phyloP scores from a whole-genome alignment of 2,888 invertebrate species.

The Merodon equestris region DNA sequence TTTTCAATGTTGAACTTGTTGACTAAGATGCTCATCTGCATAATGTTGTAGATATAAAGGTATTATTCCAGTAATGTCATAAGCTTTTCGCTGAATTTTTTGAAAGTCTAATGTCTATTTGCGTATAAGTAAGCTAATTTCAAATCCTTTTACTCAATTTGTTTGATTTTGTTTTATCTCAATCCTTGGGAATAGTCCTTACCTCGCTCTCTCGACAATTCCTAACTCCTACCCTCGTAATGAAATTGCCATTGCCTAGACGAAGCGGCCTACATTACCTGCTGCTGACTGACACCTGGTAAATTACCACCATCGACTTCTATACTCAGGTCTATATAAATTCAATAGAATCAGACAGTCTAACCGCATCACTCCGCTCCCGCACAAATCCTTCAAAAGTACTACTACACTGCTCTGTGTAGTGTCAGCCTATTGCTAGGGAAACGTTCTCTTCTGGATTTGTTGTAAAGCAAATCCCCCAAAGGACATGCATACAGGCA shows the following conservation, averaged over 20 bases:
- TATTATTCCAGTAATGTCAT: no score
- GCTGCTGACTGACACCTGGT: conserved; percentile 25
- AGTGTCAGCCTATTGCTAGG: not conserved
- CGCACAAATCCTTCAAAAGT: conserved; percentile 10
- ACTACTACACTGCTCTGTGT: not conserved
- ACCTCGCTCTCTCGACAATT: no score
- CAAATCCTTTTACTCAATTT: no score
- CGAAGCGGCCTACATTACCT: not conserved
- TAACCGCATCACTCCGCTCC: not conserved
- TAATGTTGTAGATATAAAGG: no score
- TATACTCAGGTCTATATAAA: not conserved
- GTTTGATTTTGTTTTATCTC: no score
- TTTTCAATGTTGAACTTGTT: no score
- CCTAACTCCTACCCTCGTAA: no score
- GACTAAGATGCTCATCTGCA: no score
- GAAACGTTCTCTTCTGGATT: conserved; percentile 7
- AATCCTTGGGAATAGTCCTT: no score
- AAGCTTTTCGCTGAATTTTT: no score
- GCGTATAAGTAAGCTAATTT: no score
- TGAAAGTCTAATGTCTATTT: no score
- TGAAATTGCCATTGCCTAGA: not conserved
- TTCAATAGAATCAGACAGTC: conserved; percentile 3
- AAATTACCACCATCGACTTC: not conserved
- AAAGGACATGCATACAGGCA: conserved; percentile 7
- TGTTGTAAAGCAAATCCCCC: not conserved